phyloP scores from a whole-genome alignment of 2,888 invertebrate species.

The Mylabris sibirica region DNA sequence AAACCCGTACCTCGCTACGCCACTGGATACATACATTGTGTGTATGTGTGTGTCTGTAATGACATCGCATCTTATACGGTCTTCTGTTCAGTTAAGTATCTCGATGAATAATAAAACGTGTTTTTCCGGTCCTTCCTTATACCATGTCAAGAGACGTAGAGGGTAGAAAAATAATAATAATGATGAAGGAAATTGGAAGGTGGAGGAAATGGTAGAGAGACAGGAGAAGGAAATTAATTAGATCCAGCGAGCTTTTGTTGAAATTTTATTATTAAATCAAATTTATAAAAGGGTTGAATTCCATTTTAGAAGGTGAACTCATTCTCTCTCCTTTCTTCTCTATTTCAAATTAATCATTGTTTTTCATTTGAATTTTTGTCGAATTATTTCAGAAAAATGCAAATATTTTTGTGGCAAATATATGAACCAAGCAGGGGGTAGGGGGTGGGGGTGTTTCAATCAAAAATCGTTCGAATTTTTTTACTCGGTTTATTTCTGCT shows the following conservation, averaged over 20 bases:
- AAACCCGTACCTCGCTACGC: too few species aligned
- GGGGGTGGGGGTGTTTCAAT: too few species aligned
- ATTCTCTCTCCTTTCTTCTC: too few species aligned
- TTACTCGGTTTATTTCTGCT: too few species aligned
- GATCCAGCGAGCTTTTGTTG: background rate
- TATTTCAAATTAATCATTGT: background rate
- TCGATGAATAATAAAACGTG: conserved; percentile 45
- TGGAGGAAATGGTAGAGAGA: background rate
- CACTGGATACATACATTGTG: too few species aligned
- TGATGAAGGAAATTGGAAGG: background rate
- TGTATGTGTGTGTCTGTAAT: conserved; percentile 38
- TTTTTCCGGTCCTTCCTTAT: background rate
- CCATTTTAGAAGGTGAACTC: background rate
- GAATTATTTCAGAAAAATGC: background rate
- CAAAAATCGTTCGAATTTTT: too few species aligned
- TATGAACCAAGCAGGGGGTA: too few species aligned
- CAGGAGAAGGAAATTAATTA: background rate
- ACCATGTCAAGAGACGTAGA: background rate
- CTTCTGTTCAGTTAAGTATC: conserved; percentile 42
- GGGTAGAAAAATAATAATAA: background rate
- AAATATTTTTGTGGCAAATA: background rate
- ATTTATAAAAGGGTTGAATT: background rate
- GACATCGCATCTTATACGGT: conserved; percentile 42
- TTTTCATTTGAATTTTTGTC: background rate
- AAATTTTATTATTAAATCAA: background rate